Percentiles rank a stretch among this genome's conserved stretches.
Evolutionary conservation across 2,113 vertebrate species (phyloP).

Genomic region (Hippopotamus amphibius): DNA sequence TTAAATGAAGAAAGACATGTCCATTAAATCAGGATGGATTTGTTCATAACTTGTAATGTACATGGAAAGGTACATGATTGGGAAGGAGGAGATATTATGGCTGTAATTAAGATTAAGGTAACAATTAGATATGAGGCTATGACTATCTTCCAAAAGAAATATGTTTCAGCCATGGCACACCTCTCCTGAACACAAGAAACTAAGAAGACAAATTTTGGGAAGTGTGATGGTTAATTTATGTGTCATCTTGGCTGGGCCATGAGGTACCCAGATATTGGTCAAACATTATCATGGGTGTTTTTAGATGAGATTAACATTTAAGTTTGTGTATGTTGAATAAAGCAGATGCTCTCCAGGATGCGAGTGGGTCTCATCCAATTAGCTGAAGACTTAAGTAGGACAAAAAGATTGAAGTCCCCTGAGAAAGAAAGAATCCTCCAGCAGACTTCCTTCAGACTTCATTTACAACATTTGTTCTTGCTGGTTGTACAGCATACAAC

Average conservation of each 20-base stretch:
- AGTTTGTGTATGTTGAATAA: not conserved
- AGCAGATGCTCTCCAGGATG: not conserved
- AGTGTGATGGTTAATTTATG: not conserved
- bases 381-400: not conserved
- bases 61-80: not conserved
- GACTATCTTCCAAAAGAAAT: not conserved
- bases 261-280: not conserved
- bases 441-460: not conserved
- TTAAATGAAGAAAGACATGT: not conserved
- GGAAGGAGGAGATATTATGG: not conserved
- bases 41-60: not conserved
- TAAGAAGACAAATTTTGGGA: not conserved
- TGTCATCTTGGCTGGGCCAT: not conserved
- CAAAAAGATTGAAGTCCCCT: not conserved
- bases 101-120: not conserved
- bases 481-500: not conserved
- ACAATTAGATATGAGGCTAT: not conserved
- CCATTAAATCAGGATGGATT: not conserved
- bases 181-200: not conserved
- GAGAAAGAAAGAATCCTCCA: not conserved
- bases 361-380: not conserved
- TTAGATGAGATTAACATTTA: not conserved
- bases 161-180: accelerated
- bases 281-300: not conserved
- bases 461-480: not conserved